These are phyloP conservation scores for Chaetophractus vellerosus DNA, from an alignment of 2,797 vertebrate species.

Conservation along the genomic window DNA sequence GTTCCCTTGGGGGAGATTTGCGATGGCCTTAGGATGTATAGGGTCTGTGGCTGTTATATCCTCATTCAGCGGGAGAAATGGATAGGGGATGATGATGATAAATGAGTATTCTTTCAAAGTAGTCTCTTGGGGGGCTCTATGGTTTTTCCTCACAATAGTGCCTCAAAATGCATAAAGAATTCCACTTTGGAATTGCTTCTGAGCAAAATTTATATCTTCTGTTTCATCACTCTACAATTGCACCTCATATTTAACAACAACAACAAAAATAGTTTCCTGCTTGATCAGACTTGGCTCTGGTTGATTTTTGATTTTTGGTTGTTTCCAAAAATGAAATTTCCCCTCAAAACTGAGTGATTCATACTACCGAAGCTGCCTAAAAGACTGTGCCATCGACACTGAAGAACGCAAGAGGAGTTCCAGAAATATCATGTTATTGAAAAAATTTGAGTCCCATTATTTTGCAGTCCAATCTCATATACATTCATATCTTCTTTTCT, in stretches of 20 bases:
- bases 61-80: background rate
- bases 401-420: background rate
- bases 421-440: background rate
- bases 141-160: background rate
- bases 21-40: background rate
- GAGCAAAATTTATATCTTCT: constrained; percentile 41
- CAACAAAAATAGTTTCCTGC: background rate
- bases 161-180: background rate
- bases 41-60: background rate
- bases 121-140: background rate
- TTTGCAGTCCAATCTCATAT: background rate
- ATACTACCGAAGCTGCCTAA: background rate
- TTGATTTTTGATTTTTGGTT: constrained; percentile 61
- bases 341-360: background rate
- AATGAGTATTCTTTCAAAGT: background rate
- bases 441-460: constrained; percentile 17
- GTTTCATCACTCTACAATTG: background rate
- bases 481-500: constrained; percentile 8
- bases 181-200: background rate
- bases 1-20: too few relatives aligned
- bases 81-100: background rate
- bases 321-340: constrained; percentile 66
- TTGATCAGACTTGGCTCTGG: constrained; percentile 14
- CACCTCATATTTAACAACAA: constrained; percentile 65
- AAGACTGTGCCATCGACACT: background rate